Percentiles rank a stretch among this genome's conserved stretches.
These are phyloP conservation scores for Cistogaster globosa DNA, from an alignment of 2,888 invertebrate species.

Conservation along the genomic window DNA sequence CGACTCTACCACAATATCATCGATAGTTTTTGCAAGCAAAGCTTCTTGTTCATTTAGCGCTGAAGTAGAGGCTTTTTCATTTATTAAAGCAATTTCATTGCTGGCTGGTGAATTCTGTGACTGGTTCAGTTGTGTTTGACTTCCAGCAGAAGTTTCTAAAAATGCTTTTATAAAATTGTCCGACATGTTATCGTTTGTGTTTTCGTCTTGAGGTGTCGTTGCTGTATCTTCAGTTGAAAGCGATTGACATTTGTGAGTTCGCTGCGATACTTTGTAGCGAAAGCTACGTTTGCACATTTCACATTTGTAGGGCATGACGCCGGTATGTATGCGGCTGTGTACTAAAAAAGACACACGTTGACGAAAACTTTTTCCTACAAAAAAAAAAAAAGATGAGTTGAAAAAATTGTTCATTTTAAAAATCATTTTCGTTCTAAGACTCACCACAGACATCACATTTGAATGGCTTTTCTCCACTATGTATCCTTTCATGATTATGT, in stretches of 20 bases:
- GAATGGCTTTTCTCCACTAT: constrained; percentile 91
- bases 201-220: constrained; percentile 3
- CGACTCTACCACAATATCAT: constrained; percentile 82
- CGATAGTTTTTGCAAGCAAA: constrained; percentile 79
- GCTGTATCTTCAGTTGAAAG: constrained; percentile 28
- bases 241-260: constrained; percentile 90
- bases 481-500: constrained; percentile 93
- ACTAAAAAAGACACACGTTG: constrained; percentile 94
- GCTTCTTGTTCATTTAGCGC: constrained; percentile 77
- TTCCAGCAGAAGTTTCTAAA: constrained; percentile 73
- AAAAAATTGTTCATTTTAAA: background rate
- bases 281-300: constrained; percentile 91
- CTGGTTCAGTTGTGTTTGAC: constrained; percentile 43
- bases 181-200: constrained; percentile 74
- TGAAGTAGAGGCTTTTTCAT: constrained; percentile 27
- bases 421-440: constrained; percentile 65
- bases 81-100: constrained; percentile 77
- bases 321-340: constrained; percentile 91
- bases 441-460: constrained; percentile 94
- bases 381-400: background rate
- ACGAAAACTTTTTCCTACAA: constrained; percentile 93
- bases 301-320: constrained; percentile 93
- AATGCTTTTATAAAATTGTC: constrained; percentile 79
- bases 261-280: constrained; percentile 92
- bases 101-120: constrained; percentile 84